Evolutionary conservation across 2,113 vertebrate species (phyloP).

Genomic region (Micromys minutus): DNA sequence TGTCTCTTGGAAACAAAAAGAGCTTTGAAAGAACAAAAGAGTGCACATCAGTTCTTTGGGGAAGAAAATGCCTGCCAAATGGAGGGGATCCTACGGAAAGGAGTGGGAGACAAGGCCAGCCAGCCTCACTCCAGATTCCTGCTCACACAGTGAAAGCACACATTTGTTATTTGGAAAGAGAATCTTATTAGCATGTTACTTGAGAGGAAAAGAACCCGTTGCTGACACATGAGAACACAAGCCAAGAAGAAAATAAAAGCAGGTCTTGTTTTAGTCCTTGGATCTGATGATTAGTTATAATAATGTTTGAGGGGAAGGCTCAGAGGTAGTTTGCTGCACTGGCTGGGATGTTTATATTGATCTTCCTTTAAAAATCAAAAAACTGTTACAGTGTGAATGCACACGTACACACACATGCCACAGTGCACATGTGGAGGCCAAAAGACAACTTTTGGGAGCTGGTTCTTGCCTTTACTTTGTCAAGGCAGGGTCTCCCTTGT

Average conservation of each 20-base stretch:
- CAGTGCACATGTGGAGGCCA: neutral
- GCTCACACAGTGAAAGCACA: constrained; percentile 41
- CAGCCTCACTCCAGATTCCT: neutral
- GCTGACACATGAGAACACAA: constrained; percentile 48
- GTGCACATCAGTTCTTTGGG: constrained; percentile 39
- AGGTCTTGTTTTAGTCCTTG: constrained; percentile 34
- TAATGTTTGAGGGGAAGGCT: constrained; percentile 61
- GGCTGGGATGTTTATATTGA: neutral
- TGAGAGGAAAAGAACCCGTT: neutral
- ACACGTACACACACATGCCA: neutral
- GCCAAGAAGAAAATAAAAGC: constrained; percentile 36
- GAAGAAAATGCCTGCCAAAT: constrained; percentile 65
- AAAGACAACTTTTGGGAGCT: neutral
- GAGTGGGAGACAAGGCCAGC: neutral
- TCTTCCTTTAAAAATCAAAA: neutral
- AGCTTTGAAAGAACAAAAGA: constrained; percentile 66
- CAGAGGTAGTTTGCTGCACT: neutral
- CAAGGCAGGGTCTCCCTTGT: neutral
- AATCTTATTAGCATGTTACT: constrained; percentile 56
- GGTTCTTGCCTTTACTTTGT: neutral
- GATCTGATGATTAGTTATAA: constrained; percentile 31
- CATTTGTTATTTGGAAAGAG: constrained; percentile 22
- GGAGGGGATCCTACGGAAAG: neutral
- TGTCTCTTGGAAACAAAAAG: constrained; percentile 72
- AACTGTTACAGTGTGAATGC: too few relatives aligned